Evolutionary conservation across 2,113 vertebrate species (phyloP).

Genomic region (Cryptotis parvus): DNA sequence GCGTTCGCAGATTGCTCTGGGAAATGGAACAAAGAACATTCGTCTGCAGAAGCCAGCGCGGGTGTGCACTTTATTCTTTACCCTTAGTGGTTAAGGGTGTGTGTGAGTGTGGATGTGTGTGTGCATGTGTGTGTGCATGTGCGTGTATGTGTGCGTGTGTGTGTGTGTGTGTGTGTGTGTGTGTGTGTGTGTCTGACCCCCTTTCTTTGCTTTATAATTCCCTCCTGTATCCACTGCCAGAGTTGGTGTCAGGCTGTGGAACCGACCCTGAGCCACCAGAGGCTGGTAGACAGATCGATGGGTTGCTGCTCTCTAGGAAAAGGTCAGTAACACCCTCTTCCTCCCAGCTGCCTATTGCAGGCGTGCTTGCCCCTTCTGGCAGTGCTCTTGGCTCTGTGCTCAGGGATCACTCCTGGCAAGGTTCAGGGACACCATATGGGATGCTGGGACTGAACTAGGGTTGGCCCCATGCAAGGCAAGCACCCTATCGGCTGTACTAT

Average conservation of each 20-base stretch:
- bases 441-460: too few relatives aligned
- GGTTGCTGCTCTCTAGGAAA: neutral
- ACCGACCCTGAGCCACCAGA: neutral
- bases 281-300: neutral
- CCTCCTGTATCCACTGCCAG: neutral
- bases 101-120: neutral
- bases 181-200: too few relatives aligned
- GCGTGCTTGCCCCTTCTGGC: neutral
- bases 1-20: neutral
- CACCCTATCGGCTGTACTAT: too few relatives aligned
- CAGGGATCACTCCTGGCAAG: too few relatives aligned
- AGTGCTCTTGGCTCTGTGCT: neutral
- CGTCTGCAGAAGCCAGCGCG: neutral
- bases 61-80: neutral
- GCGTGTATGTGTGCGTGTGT: too few relatives aligned
- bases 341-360: neutral
- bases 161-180: too few relatives aligned
- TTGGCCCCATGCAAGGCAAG: too few relatives aligned
- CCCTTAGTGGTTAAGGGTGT: neutral
- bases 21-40: conserved; percentile 19
- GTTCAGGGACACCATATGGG: too few relatives aligned
- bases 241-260: neutral
- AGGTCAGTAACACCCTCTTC: neutral
- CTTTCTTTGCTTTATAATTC: neutral
- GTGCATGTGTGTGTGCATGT: neutral